These are phyloP conservation scores for Drosophila funebris DNA, from an alignment of 1,140 invertebrate genomes.

Conservation along the genomic window DNA sequence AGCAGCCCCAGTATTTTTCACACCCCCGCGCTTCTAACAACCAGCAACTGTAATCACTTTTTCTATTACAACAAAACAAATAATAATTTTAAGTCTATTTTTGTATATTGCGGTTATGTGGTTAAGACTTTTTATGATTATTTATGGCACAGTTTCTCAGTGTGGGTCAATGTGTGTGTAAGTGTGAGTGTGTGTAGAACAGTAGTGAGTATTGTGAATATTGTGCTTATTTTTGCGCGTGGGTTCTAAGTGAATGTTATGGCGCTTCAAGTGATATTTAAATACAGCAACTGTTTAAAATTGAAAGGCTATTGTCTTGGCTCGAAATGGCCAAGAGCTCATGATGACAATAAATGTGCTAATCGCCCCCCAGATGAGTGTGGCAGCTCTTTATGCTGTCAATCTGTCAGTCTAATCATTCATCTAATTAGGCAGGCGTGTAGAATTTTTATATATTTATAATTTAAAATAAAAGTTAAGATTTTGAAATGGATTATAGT, in stretches of 20 bases:
- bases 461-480: too few species aligned
- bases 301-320: constrained; percentile 22
- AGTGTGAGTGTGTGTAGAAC: constrained; percentile 19
- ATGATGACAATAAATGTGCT: constrained; percentile 33
- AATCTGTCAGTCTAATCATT: constrained; percentile 25
- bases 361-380: constrained; percentile 2
- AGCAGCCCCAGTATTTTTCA: constrained; percentile 11
- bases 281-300: constrained; percentile 22
- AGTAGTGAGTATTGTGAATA: constrained; percentile 9
- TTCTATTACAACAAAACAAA: constrained; percentile 33
- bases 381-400: constrained; percentile 8
- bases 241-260: constrained; percentile 40
- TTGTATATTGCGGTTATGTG: constrained; percentile 61
- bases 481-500: too few species aligned
- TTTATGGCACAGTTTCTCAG: constrained; percentile 55
- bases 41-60: constrained; percentile 28
- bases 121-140: constrained; percentile 62
- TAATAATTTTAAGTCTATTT: constrained; percentile 58
- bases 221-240: constrained; percentile 13
- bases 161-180: background rate
- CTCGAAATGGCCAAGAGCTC: constrained; percentile 20
- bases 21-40: background rate
- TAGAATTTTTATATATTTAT: too few species aligned
- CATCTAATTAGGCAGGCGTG: constrained; percentile 9
- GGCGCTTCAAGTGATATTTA: constrained; percentile 39